Evolutionary conservation across 2,888 invertebrate genomes (phyloP).

Genomic region (Gymnoscelis rufifasciata): DNA sequence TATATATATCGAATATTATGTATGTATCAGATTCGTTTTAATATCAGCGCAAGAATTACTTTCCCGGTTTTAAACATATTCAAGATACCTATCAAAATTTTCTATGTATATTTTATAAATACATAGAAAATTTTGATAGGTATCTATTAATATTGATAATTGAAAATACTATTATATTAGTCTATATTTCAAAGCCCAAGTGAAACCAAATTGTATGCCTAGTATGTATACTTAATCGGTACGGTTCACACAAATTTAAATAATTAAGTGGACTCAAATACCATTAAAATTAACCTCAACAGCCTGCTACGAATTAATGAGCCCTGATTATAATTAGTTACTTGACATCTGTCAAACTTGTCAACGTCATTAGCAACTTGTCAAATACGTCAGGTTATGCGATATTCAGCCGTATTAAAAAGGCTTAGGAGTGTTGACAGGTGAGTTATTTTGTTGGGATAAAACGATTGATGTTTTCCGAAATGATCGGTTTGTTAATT

Average conservation of each 20-base stretch:
- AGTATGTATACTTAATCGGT: no score
- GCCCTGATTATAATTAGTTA: slow-evolving; percentile 55
- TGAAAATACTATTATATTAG: no score
- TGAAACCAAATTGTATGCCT: no score
- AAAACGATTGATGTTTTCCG: slow-evolving; percentile 7
- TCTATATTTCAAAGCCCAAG: no score
- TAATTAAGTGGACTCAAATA: background rate
- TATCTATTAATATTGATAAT: no score
- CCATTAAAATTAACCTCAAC: slow-evolving; percentile 24
- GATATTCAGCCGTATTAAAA: background rate
- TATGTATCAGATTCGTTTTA: no score
- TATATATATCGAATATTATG: no score
- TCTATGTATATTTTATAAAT: no score
- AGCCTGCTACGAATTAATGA: slow-evolving; percentile 30
- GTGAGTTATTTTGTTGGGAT: background rate
- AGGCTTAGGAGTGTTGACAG: background rate
- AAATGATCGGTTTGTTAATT: background rate
- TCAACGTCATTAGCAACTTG: slow-evolving; percentile 32
- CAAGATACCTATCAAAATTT: no score
- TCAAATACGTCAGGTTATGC: background rate
- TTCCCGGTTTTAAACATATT: no score
- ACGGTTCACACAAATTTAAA: background rate
- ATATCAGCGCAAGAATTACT: no score
- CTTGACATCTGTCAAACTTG: slow-evolving; percentile 65
- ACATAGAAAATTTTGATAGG: no score